phyloP scores from a whole-genome alignment of 2,888 invertebrate species.

The Loripinus fragilis region DNA sequence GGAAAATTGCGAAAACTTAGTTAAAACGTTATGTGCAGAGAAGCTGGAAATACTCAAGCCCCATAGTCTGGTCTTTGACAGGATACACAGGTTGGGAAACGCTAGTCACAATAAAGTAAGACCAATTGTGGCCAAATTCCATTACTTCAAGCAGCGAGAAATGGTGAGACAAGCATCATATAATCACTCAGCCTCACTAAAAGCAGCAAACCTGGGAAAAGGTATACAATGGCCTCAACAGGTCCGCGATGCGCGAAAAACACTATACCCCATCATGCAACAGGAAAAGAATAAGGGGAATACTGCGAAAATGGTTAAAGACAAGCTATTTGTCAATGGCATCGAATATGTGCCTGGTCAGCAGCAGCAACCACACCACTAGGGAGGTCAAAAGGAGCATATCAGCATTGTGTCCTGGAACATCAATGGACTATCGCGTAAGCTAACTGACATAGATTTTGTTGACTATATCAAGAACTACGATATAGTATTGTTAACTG shows the following conservation, averaged over 20 bases:
- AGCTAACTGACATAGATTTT: too few species aligned
- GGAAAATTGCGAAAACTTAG: too few species aligned
- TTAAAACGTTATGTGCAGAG: too few species aligned
- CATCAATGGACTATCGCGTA: background rate
- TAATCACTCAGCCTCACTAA: background rate
- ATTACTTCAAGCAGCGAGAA: background rate
- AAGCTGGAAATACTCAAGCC: too few species aligned
- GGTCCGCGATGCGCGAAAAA: background rate
- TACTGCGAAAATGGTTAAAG: background rate
- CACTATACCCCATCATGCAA: background rate
- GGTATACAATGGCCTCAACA: background rate
- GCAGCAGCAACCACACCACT: background rate
- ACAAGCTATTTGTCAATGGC: background rate
- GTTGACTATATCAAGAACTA: too few species aligned
- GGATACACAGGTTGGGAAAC: background rate
- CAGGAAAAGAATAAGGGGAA: background rate
- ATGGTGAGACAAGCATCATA: background rate
- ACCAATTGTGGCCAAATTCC: background rate
- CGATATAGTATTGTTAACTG: too few species aligned
- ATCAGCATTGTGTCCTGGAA: background rate
- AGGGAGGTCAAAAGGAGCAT: constrained; percentile 2
- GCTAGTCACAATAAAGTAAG: background rate
- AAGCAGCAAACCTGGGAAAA: background rate
- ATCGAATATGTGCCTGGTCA: background rate
- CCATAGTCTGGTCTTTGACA: background rate